phyloP scores from a whole-genome alignment of 1,140 invertebrate genomes.

The Armadillidium nasatum region DNA sequence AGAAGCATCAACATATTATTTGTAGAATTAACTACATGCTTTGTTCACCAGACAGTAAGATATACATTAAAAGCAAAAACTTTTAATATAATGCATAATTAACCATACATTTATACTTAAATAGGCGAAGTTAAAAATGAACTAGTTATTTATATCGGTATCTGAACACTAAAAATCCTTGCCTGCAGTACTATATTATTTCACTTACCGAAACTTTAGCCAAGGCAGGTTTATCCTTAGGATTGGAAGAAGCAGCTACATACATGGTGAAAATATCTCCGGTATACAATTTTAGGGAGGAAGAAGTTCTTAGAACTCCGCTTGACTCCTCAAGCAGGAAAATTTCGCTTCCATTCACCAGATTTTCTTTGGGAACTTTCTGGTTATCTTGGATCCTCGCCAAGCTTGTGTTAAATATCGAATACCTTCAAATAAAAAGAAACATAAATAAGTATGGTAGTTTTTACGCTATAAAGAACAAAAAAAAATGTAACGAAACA shows the following conservation, averaged over 20 bases:
- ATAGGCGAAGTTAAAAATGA: too few relatives aligned
- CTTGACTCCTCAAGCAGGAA: conserved; percentile 60
- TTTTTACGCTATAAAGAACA: conserved; percentile 11
- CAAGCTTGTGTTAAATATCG: conserved; percentile 38
- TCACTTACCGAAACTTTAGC: conserved; percentile 42
- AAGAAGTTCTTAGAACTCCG: conserved; percentile 64
- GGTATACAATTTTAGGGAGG: conserved; percentile 63
- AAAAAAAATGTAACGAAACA: conserved; percentile 46
- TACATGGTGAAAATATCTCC: conserved; percentile 64
- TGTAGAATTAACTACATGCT: too few relatives aligned
- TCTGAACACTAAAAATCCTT: too few relatives aligned
- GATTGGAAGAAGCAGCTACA: conserved; percentile 61
- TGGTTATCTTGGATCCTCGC: conserved; percentile 36
- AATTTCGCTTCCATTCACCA: conserved; percentile 47
- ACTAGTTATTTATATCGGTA: too few relatives aligned
- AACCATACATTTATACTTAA: too few relatives aligned
- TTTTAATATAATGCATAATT: too few relatives aligned
- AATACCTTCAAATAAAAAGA: conserved; percentile 27
- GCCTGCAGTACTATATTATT: background rate
- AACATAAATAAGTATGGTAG: background rate
- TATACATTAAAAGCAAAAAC: too few relatives aligned
- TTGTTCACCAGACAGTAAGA: too few relatives aligned
- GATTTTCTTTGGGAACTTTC: conserved; percentile 47
- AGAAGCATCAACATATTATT: too few relatives aligned
- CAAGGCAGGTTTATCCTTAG: conserved; percentile 33